These are phyloP conservation scores for Urosaurus nigricauda DNA, from an alignment of 2,797 vertebrate species.

Conservation along the genomic window DNA sequence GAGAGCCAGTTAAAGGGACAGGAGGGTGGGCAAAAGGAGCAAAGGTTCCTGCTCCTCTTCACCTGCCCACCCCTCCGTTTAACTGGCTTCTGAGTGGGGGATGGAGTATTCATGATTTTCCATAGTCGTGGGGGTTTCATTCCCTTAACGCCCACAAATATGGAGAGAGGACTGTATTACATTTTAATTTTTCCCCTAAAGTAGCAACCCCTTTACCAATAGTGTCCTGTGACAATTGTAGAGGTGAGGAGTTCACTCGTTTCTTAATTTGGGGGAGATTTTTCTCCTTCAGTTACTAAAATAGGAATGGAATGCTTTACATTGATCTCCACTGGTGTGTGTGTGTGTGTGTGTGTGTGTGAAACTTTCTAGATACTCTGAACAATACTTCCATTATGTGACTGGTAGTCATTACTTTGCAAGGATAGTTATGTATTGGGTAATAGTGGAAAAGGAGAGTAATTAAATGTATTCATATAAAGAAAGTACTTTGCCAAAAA, in stretches of 20 bases:
- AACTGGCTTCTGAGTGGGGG: no score
- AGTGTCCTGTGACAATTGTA: not conserved
- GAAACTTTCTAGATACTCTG: not conserved
- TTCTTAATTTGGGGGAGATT: not conserved
- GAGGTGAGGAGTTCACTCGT: no score
- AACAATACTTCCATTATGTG: not conserved
- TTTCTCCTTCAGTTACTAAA: not conserved
- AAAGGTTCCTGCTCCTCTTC: no score
- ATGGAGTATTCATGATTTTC: no score
- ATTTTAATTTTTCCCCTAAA: not conserved
- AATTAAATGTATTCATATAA: not conserved
- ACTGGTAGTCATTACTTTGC: not conserved
- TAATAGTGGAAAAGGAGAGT: not conserved
- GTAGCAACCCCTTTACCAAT: not conserved
- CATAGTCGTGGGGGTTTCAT: no score
- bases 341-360: not conserved
- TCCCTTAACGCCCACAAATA: no score
- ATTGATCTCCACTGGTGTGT: not conserved
- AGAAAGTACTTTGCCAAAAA: not conserved
- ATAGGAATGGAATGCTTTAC: not conserved
- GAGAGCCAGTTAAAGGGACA: no score
- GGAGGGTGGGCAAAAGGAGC: no score
- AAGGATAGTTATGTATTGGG: not conserved
- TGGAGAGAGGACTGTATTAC: not conserved
- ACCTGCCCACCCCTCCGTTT: no score